These are phyloP conservation scores for Phrynosoma blainvillii DNA, from an alignment of 2,113 vertebrate species.

Conservation along the genomic window DNA sequence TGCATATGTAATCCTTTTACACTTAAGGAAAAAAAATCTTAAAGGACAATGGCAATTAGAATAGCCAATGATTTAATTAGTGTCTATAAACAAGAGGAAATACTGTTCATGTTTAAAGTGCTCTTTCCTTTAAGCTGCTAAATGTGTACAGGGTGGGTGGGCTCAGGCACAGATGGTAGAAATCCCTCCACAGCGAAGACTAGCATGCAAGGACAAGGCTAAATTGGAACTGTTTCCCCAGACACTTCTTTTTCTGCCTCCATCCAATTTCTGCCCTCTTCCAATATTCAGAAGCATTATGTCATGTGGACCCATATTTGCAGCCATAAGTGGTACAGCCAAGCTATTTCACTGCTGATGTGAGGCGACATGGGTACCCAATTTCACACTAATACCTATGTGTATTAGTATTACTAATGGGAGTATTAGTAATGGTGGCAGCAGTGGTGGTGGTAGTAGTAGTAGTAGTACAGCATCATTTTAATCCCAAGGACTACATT, in stretches of 20 bases:
- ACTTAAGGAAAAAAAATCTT: neutral
- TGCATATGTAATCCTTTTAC: neutral
- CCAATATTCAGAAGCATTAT: neutral
- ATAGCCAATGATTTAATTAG: neutral
- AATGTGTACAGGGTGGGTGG: neutral
- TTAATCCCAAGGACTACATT: neutral
- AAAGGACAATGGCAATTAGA: neutral
- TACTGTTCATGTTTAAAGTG: neutral
- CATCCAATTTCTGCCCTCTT: neutral
- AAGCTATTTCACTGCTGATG: neutral
- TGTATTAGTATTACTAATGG: no score
- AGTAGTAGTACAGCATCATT: neutral
- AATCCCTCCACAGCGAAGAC: neutral
- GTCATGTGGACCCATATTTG: neutral
- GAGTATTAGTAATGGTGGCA: no score
- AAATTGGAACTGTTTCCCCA: neutral
- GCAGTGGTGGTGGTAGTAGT: neutral
- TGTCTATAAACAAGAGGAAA: neutral
- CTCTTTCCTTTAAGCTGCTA: neutral
- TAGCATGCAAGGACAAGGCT: neutral
- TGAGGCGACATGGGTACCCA: neutral
- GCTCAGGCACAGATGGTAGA: neutral
- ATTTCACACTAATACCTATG: no score
- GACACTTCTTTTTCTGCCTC: neutral
- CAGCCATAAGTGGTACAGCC: neutral